Evolutionary conservation across 37 sponge, comb jelly and placozoan genomes (phyloP), one percentile per base, ranked within the genome.

Genomic region (Amphimedon queenslandica): DNA sequence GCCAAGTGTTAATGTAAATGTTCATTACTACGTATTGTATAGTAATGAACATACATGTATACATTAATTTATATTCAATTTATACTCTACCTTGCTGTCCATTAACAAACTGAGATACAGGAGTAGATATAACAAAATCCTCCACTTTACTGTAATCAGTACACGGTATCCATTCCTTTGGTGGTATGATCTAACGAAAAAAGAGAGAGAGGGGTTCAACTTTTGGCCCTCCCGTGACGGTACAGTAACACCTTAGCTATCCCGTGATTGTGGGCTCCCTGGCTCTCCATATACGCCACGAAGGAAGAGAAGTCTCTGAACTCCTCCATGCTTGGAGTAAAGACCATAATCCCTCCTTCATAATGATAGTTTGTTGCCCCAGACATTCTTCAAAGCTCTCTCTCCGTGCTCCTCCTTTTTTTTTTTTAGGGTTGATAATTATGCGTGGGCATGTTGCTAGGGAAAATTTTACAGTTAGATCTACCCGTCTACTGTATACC

Each of bases 261-360:
- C 20, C 99, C 99, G 42, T 39, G 81, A 37, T 92, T 72, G 25
- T 92, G 93, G 25, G 99, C 99, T 0, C 99, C 99, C 34, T 92
- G 72, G 3, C 77, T 58, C 78, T 98, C 99, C 91, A 98, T 98
- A 81, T 85, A 92, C 27, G 71, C 37, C 1, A 98, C 75, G 65
- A 84, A 98, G 1, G 37, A 55, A 63, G 74, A 43, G 78, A 98
- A 98, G 86, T 98, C 89, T 57, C 78, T 70, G 81, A 98, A 98
- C 81, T 98, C 86, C 23, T 92, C 93, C 83, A 82, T 73, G 32
- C 93, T 95, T 20, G 99, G 99, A 21, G 87, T 64, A 77, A 98
- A 98, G 28, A 92, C 88, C 99, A 98, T 98, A 28, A 98, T 71
- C 13, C 81, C 87, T 64, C 83, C 73, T 3, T 83, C 82, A 61